These are phyloP conservation scores for Cephalophus harveyi DNA, from an alignment of 2,113 vertebrate genomes.

Conservation along the genomic window DNA sequence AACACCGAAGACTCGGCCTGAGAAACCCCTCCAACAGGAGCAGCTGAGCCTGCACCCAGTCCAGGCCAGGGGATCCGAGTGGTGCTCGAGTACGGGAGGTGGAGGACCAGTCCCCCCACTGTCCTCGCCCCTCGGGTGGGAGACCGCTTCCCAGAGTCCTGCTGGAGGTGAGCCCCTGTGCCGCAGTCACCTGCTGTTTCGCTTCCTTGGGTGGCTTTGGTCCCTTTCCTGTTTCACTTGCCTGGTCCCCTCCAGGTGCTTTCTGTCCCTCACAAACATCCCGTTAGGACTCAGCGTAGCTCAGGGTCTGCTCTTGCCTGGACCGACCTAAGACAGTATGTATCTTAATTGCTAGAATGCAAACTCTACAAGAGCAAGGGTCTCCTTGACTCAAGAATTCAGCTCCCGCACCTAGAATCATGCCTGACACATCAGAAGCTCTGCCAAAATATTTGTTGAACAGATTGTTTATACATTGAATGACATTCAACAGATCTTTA, in stretches of 20 bases:
- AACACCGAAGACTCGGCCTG: fast-evolving
- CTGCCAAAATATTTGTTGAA: neutral
- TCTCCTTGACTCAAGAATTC: neutral
- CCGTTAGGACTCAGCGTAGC: neutral
- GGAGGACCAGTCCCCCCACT: neutral
- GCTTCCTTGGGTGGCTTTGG: neutral
- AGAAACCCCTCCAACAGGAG: neutral
- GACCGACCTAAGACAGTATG: neutral
- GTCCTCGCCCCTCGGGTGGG: fast-evolving
- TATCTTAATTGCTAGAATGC: neutral
- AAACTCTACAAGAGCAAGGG: neutral
- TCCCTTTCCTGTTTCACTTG: neutral
- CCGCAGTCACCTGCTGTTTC: neutral
- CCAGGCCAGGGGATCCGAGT: neutral
- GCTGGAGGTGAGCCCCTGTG: neutral
- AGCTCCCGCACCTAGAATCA: neutral
- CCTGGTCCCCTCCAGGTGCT: neutral
- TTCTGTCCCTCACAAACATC: neutral
- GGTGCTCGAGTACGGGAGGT: neutral
- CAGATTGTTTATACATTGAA: neutral
- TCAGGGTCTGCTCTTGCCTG: neutral
- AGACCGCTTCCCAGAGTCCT: too few relatives aligned
- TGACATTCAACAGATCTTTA: neutral
- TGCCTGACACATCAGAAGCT: neutral
- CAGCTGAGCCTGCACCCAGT: neutral